phyloP scores from a whole-genome alignment of 2,113 vertebrate species.

The Thinocorus orbignyianus region DNA sequence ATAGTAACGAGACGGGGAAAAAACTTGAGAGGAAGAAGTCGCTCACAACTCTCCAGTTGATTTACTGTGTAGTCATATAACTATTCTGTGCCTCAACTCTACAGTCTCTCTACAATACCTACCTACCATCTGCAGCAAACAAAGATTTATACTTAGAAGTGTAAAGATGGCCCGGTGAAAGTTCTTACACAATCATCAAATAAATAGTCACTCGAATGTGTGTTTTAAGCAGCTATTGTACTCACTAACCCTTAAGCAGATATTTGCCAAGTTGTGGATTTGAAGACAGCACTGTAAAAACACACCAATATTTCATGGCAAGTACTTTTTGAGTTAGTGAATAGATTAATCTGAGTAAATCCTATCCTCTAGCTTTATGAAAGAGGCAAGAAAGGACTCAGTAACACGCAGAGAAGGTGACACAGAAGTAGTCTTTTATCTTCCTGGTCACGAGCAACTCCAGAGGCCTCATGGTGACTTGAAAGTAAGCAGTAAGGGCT shows the following conservation, averaged over 20 bases:
- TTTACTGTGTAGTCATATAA: not conserved
- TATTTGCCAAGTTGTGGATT: not conserved
- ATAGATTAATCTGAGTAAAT: not conserved
- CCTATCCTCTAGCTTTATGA: not conserved
- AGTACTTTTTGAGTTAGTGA: not conserved
- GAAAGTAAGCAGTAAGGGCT: not conserved
- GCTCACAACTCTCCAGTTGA: not conserved
- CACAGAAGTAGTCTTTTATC: not conserved
- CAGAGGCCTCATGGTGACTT: not conserved
- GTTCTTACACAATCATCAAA: not conserved
- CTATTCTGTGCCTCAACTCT: not conserved
- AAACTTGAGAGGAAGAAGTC: not conserved
- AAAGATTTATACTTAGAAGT: rapidly evolving
- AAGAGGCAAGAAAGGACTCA: not conserved
- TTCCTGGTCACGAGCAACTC: not conserved
- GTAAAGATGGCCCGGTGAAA: not conserved
- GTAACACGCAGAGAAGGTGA: not conserved
- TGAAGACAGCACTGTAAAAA: not conserved
- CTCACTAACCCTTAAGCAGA: not conserved
- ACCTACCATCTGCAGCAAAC: not conserved
- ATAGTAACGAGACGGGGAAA: not conserved
- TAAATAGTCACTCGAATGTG: not conserved
- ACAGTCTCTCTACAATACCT: rapidly evolving
- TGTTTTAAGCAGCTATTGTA: not conserved
- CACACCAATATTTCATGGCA: not conserved